phyloP scores from a whole-genome alignment of 35 echinoderm and acorn worm species.

The Strongylocentrotus purpuratus region DNA sequence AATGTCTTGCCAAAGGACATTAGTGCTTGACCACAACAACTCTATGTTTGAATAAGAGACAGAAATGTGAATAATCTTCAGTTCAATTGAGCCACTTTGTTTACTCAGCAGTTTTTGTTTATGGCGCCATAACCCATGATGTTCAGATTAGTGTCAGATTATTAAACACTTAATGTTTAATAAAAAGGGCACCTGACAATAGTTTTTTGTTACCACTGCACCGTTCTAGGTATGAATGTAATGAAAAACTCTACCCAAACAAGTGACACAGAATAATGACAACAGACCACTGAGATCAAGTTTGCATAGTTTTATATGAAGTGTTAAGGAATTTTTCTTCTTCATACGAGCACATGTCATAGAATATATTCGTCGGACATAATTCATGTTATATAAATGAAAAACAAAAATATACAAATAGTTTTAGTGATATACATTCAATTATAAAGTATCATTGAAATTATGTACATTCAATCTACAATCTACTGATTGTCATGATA shows the following conservation, averaged over 20 bases:
- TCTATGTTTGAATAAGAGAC: no score
- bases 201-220: no score
- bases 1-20: no score
- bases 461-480: neutral
- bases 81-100: no score
- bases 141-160: no score
- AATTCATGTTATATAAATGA: neutral
- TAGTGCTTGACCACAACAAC: no score
- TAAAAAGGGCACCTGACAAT: no score
- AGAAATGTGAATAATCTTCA: no score
- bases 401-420: neutral
- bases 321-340: neutral
- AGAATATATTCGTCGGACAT: neutral
- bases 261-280: neutral
- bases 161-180: no score
- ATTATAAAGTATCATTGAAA: neutral
- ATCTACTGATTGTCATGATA: neutral
- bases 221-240: no score
- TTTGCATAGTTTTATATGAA: slow-evolving; percentile 1
- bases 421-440: neutral
- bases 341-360: neutral
- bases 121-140: no score
- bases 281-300: neutral
- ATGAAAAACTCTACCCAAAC: neutral
- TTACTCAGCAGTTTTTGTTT: no score